A percentile compares a stretch with the other conserved stretches of the same genome.
Evolutionary conservation across 2,888 invertebrate species (phyloP).

Genomic region (Eustalomyia histrio): DNA sequence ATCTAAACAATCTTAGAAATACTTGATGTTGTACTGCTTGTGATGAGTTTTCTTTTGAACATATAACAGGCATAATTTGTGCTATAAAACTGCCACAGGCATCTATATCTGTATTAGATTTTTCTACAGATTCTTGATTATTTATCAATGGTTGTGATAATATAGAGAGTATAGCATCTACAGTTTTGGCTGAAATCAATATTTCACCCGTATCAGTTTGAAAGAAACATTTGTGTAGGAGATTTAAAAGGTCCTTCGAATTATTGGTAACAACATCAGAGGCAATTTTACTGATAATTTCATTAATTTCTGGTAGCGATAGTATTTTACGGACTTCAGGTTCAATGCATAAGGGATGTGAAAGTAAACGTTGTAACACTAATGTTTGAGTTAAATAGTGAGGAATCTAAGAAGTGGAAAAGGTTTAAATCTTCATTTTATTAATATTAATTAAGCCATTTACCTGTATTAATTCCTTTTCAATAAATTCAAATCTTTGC

Average conservation of each 20-base stretch:
- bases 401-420: constrained; percentile 67
- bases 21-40: constrained; percentile 78
- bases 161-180: constrained; percentile 74
- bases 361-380: constrained; percentile 76
- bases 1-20: constrained; percentile 80
- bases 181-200: constrained; percentile 74
- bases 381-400: constrained; percentile 73
- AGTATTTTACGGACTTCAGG: constrained; percentile 74
- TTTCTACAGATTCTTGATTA: constrained; percentile 50
- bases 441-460: constrained; percentile 60
- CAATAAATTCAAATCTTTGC: constrained; percentile 82
- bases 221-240: constrained; percentile 79
- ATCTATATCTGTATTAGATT: constrained; percentile 78
- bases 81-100: constrained; percentile 81
- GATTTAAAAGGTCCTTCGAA: constrained; percentile 74
- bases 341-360: constrained; percentile 77
- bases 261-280: constrained; percentile 71
- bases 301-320: constrained; percentile 70
- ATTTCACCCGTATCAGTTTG: constrained; percentile 78
- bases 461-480: constrained; percentile 82
- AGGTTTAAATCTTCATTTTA: too few relatives aligned
- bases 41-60: constrained; percentile 79
- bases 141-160: constrained; percentile 71
- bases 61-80: constrained; percentile 81
- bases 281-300: constrained; percentile 73